Base-by-base conservation (phyloP, 1,140 invertebrate species). In the Sipha flava region DNA sequence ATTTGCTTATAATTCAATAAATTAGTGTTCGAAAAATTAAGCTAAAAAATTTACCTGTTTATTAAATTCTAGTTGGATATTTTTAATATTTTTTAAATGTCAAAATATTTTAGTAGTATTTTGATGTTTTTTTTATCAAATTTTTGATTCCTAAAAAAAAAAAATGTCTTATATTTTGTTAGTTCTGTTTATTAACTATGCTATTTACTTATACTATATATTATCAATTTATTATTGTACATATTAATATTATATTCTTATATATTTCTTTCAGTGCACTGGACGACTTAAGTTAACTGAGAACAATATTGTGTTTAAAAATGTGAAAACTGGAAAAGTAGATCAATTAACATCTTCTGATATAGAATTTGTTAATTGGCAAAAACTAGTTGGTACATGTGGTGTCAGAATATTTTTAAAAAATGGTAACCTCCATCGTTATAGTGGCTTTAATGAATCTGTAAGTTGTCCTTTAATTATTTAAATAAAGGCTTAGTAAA, bases 241-340 rank as follows among this genome's bases (percentile, higher is more conserved):
- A 9, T 54, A 54, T 3, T 2, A 4, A 62, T 34, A 9, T n/a
- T 82, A 82, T 59, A 82, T 81, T 81, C 81, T 81, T 70, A 2
- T 66, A 1, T 66, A 72, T 83, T 81, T 82, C 29, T 84, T 86
- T 79, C 80, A 94, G 94, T 92, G 90, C 43, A 89, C 90, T 72
- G 97, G 96, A 3, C 90, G 94, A 80, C 85, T 99, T 6, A 98
- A 98, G 86, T 89, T 99, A 82, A 96, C 95, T 4, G 94, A 96
- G 80, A 93, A 95, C 83, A 91, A 91, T 84, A 91, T 99, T 26
- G 89, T 94, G 72, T 99, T 98, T 83, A 98, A 98, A 86, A 98
- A 98, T 85, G 92, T 89, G 66, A 97, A 96, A 87, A 98, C 97
- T 31, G 97, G 97, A 2, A 98, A 98, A 88, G 94, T 98, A 0